These are phyloP conservation scores for Hyles vespertilio DNA, from an alignment of 1,140 invertebrate species.

Conservation along the genomic window DNA sequence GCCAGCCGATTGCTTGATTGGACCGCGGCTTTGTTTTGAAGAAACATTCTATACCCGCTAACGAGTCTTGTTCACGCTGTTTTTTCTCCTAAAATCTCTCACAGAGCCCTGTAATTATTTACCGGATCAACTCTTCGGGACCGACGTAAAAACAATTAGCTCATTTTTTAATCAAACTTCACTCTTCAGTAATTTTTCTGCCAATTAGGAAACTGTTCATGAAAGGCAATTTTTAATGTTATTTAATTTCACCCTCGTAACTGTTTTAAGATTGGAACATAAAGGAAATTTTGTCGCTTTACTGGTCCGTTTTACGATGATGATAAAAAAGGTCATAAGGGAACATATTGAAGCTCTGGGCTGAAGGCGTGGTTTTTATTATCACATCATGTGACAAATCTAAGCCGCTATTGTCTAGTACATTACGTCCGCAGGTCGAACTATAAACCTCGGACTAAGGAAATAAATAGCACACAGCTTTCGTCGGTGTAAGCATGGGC, in stretches of 20 bases:
- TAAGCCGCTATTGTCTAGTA: constrained; percentile 41
- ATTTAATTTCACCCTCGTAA: not conserved
- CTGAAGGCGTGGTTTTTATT: constrained; percentile 34
- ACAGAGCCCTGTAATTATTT: constrained; percentile 27
- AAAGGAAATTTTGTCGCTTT: constrained; percentile 10
- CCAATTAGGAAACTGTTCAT: constrained; percentile 12
- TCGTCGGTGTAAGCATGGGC: constrained; percentile 58
- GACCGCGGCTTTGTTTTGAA: constrained; percentile 38
- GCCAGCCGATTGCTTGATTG: constrained; percentile 37
- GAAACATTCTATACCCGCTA: constrained; percentile 36
- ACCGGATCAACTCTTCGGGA: constrained; percentile 21
- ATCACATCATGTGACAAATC: constrained; percentile 43
- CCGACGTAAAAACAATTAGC: constrained; percentile 31
- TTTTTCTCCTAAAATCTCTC: constrained; percentile 22
- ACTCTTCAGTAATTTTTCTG: constrained; percentile 28
- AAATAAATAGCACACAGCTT: constrained; percentile 65
- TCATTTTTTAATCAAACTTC: constrained; percentile 27
- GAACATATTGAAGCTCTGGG: constrained; percentile 26
- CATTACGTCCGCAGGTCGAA: constrained; percentile 40
- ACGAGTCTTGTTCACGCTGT: constrained; percentile 31
- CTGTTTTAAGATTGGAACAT: constrained; percentile 12
- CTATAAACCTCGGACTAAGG: constrained; percentile 59
- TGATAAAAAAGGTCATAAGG: constrained; percentile 29
- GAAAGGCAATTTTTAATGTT: constrained; percentile 3
- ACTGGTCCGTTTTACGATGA: no score